These are phyloP conservation scores for Tachina grossa DNA, from an alignment of 2,888 invertebrate genomes.

Conservation along the genomic window DNA sequence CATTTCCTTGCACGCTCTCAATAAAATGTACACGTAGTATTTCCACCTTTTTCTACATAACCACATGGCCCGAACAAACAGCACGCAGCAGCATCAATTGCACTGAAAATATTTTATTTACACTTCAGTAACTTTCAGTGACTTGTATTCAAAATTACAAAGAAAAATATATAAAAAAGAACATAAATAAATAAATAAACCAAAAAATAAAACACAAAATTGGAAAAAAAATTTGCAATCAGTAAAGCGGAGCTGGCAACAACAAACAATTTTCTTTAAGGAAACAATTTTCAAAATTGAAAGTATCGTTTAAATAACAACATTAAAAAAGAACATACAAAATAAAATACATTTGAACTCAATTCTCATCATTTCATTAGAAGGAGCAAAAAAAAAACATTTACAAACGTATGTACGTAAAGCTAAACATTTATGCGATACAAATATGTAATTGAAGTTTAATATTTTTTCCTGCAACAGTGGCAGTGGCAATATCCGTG, in stretches of 20 bases:
- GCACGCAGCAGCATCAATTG: conserved; percentile 51
- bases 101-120: conserved; percentile 59
- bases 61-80: conserved; percentile 8
- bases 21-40: conserved; percentile 1
- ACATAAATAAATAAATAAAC: too few species aligned
- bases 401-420: neutral
- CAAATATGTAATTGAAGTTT: conserved; percentile 19
- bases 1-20: conserved; percentile 29
- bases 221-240: conserved; percentile 36
- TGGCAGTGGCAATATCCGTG: neutral
- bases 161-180: neutral
- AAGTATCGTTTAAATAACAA: conserved; percentile 49
- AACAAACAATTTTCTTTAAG: conserved; percentile 52
- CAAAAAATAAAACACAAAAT: conserved; percentile 4
- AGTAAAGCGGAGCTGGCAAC: conserved; percentile 20
- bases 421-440: conserved; percentile 25
- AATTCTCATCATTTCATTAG: conserved; percentile 36
- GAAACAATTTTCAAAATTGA: conserved; percentile 60
- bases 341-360: conserved; percentile 39
- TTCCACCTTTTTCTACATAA: neutral
- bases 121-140: conserved; percentile 53
- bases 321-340: neutral
- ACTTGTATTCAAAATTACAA: conserved; percentile 44
- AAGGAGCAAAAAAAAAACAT: neutral
- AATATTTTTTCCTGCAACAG: neutral